Conservation (phyloP, 2,888 invertebrate genomes). For the Drosophila buzzatii region DNA sequence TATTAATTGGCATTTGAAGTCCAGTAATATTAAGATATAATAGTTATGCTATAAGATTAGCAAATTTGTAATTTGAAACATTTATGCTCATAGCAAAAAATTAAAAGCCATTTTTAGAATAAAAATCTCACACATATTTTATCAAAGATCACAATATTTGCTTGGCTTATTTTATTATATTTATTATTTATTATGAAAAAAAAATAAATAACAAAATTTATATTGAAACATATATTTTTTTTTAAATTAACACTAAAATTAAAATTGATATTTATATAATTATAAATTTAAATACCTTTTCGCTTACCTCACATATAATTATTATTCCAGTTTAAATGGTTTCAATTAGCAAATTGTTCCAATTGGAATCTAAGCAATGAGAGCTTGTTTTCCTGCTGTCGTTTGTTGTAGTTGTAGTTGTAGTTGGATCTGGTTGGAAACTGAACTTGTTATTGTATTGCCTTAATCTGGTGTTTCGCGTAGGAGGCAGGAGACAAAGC, state of each 20-base stretch:
- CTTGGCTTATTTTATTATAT: no score
- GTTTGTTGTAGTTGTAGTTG: conserved; percentile 24
- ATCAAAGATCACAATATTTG: no score
- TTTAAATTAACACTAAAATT: background rate
- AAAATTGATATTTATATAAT: background rate
- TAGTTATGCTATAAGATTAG: no score
- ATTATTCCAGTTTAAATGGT: conserved; percentile 20
- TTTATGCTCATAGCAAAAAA: no score
- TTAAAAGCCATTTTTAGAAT: no score
- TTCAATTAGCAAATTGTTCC: conserved; percentile 39
- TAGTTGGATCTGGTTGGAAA: conserved; percentile 57
- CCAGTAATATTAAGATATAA: no score
- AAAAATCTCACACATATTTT: no score
- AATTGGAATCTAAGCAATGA: conserved; percentile 29
- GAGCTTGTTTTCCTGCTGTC: conserved; percentile 9
- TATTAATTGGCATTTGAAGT: background rate
- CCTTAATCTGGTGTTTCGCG: conserved; percentile 48
- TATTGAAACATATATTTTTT: no score
- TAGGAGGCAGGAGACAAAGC: conserved; percentile 45
- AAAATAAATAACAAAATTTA: no score
- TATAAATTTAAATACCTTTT: background rate
- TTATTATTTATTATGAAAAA: no score
- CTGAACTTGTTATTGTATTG: conserved; percentile 63
- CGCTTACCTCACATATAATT: conserved; percentile 25
- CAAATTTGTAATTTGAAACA: no score